Evolutionary conservation across 1,140 invertebrate species (phyloP), one percentile per base, ranked within the genome.

Genomic region (Nixonia krombeini): DNA sequence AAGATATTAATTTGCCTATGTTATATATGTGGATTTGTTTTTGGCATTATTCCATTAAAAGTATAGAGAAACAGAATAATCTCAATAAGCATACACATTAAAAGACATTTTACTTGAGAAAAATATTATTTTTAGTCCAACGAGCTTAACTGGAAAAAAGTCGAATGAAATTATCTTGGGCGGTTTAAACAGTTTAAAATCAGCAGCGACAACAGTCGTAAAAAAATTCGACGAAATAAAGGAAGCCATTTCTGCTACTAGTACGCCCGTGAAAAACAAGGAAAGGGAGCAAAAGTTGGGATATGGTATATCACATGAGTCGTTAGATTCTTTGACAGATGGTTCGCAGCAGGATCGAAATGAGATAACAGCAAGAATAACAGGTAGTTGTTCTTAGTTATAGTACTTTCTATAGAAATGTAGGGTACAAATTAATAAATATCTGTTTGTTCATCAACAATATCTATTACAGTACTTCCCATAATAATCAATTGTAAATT

Each of bases 161-260:
- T 94, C 93, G 0, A 94, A 94, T 76, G 94, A 96, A 83, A 85
- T 95, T 26, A 89, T 96, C 26, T 91, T 95, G 79, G 94, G 93
- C 13, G 93, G 93, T 23, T 85, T 95, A 12, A 95, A 91, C 75
- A 94, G 92, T 74, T 86, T 95, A 10, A 95, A 95, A 80, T 93
- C 91, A 21, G 95, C 94, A 0, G 94, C 94, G 1, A 95, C 89
- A 12, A 92, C 91, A 28, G 89, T 96, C 49, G 93, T 90, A 8
- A 95, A 94, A 70, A 97, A 96, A 78, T 91, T 96, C 55, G 95
- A 95, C 74, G 95, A 96, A 83, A 91, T 98, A 74, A 96, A 96
- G 80, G 94, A 95, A 79, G 94, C 93, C 7, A 95, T 97, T 61
- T 94, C 92, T 2, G 91, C 92, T 0, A 94, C 92, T 49, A 91